phyloP scores from a whole-genome alignment of 2,888 invertebrate genomes.

The Heliconius aoede region DNA sequence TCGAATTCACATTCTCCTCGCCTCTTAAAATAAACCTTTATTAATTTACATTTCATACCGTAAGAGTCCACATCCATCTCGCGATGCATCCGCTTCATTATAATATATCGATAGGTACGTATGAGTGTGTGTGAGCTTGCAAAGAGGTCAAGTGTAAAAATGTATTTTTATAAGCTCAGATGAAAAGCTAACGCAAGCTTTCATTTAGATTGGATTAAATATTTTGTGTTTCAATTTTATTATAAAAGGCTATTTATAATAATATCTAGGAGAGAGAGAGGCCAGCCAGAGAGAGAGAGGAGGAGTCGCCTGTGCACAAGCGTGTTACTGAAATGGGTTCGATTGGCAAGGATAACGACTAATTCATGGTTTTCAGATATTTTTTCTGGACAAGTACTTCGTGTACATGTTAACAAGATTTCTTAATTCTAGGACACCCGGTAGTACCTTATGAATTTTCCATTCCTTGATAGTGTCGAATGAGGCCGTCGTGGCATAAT shows the following conservation, averaged over 20 bases:
- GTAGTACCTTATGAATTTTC: too few species aligned
- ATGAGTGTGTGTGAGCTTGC: not conserved
- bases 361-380: too few species aligned
- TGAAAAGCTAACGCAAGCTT: not conserved
- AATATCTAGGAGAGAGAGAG: not conserved
- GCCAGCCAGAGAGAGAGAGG: not conserved
- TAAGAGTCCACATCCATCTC: conserved; percentile 6
- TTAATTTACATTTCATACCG: conserved; percentile 7
- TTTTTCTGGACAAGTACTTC: too few species aligned
- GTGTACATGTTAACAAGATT: too few species aligned
- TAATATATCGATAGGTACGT: conserved; percentile 22
- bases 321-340: too few species aligned
- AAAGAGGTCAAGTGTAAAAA: conserved; percentile 26
- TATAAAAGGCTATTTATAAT: not conserved
- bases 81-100: conserved; percentile 18
- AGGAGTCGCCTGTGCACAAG: too few species aligned
- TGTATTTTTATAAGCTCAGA: conserved; percentile 24
- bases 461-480: too few species aligned
- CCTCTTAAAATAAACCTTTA: not conserved
- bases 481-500: too few species aligned
- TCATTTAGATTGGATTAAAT: conserved; percentile 4
- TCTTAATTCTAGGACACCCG: too few species aligned
- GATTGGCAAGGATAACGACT: too few species aligned
- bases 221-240: not conserved
- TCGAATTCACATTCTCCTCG: too few species aligned